These are phyloP conservation scores for Nipponacmea schrenckii DNA, from an alignment of 2,888 invertebrate genomes.

Conservation along the genomic window DNA sequence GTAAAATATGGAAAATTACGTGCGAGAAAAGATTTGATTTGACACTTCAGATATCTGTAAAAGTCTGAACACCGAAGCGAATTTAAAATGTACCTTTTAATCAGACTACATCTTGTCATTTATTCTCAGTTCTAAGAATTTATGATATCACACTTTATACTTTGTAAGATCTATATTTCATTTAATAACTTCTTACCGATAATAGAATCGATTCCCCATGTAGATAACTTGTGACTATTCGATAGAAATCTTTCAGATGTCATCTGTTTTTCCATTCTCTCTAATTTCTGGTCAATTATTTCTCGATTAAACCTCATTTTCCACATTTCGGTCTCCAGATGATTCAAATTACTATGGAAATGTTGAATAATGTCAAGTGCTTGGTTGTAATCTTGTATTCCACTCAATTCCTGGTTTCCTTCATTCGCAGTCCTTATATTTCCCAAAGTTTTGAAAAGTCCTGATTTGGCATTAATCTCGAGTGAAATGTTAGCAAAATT, in stretches of 20 bases:
- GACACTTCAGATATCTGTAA: no score
- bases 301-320: not conserved
- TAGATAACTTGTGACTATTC: not conserved
- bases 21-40: no score
- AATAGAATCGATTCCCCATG: not conserved
- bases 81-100: no score
- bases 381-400: not conserved
- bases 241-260: not conserved
- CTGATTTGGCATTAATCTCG: not conserved
- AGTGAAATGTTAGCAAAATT: not conserved
- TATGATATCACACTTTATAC: no score
- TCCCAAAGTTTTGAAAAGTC: not conserved
- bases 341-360: not conserved
- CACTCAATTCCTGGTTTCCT: not conserved
- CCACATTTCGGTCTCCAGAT: not conserved
- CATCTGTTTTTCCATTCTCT: not conserved
- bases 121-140: no score
- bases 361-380: not conserved
- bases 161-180: no score
- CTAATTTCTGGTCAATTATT: not conserved
- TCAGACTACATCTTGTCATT: no score
- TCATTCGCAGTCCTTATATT: no score
- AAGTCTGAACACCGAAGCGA: no score
- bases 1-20: no score
- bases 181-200: not conserved